Percentiles rank a stretch among this genome's conserved stretches.
phyloP scores from a whole-genome alignment of 2,888 invertebrate species.

The Rugalucina vietnamica region DNA sequence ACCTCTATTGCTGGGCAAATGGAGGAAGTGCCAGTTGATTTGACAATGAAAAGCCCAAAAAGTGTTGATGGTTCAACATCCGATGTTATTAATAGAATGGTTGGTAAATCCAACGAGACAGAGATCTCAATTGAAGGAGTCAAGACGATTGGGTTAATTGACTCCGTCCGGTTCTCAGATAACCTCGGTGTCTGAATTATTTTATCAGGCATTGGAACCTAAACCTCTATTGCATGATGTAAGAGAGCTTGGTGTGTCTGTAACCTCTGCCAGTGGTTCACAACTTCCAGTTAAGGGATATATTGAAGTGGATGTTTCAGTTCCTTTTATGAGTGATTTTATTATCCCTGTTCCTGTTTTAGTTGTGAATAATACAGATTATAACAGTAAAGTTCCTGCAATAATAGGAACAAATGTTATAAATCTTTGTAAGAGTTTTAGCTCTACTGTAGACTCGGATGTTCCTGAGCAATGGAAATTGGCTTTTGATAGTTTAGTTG shows the following conservation, averaged over 20 bases:
- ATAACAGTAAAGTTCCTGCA: not conserved
- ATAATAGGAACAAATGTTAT: constrained; percentile 29
- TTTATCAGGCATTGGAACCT: not conserved
- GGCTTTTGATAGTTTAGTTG: not conserved
- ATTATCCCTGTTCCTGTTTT: not conserved
- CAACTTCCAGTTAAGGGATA: not conserved
- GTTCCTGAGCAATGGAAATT: not conserved
- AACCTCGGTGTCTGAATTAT: constrained; percentile 5
- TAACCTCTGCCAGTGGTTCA: constrained; percentile 7
- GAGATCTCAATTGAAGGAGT: not conserved
- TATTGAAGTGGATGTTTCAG: constrained; percentile 1
- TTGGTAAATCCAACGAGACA: not conserved
- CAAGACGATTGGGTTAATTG: not conserved
- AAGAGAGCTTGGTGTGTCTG: not conserved
- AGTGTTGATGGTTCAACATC: not conserved
- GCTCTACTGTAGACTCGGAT: not conserved
- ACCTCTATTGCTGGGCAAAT: constrained; percentile 1
- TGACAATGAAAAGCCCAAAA: not conserved
- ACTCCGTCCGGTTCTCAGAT: constrained; percentile 2
- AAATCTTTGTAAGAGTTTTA: not conserved
- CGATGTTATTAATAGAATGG: not conserved
- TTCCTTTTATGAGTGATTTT: not conserved
- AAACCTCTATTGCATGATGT: not conserved
- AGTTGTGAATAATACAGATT: constrained; percentile 18
- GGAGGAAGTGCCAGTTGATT: not conserved